Evolutionary conservation across 2,113 vertebrate species (phyloP).

Genomic region (Chrysochloris asiatica): DNA sequence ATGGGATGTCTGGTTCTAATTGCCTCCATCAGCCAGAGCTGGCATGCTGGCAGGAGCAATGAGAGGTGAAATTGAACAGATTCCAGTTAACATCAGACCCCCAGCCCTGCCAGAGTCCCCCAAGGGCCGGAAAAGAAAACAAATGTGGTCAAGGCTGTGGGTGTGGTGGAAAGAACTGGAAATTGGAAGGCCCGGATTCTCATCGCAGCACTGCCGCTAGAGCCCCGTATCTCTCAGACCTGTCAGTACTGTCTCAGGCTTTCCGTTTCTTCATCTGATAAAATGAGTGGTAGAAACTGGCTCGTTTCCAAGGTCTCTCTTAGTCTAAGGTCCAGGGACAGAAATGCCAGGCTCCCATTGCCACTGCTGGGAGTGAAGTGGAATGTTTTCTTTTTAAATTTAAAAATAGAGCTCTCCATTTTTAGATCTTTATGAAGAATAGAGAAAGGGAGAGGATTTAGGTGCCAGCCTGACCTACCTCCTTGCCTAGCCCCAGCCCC

Average conservation of each 20-base stretch:
- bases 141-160: constrained; percentile 24
- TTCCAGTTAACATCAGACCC: constrained; percentile 75
- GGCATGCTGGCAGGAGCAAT: constrained; percentile 67
- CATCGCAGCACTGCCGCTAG: accelerated
- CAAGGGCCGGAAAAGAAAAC: constrained; percentile 68
- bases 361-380: not conserved
- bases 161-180: constrained; percentile 42
- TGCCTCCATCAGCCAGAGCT: constrained; percentile 63
- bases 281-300: not conserved
- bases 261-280: constrained; percentile 5
- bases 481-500: not conserved
- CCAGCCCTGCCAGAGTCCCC: constrained; percentile 63
- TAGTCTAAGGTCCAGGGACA: not conserved
- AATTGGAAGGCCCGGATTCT: not conserved
- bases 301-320: not conserved
- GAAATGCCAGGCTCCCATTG: not conserved
- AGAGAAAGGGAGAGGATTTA: not conserved
- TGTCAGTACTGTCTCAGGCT: not conserved
- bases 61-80: constrained; percentile 79
- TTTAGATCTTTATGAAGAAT: constrained; percentile 31
- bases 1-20: constrained; percentile 78
- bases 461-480: not conserved
- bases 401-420: not conserved
- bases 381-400: constrained; percentile 16
- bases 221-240: not conserved